A percentile compares a stretch with the other conserved stretches of the same genome.
Evolutionary conservation across 2,797 vertebrate species (phyloP).

Genomic region (Kryptolebias ocellatus): DNA sequence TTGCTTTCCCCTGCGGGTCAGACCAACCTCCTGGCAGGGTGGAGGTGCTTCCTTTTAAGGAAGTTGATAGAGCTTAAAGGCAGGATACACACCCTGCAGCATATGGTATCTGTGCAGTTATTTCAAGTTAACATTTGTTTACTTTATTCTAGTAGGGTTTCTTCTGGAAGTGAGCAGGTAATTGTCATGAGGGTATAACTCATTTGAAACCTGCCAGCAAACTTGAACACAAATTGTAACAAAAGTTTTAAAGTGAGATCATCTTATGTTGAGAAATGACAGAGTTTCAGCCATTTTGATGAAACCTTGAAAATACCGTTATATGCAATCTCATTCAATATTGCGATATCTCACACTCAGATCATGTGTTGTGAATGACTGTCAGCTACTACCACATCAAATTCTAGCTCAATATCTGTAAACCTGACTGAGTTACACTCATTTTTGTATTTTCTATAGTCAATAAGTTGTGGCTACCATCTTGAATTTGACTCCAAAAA

Average conservation of each 20-base stretch:
- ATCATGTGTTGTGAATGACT: no score
- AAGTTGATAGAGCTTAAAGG: constrained; percentile 82
- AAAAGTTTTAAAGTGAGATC: neutral
- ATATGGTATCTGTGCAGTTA: constrained; percentile 33
- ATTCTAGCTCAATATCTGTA: no score
- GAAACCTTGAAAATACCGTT: no score
- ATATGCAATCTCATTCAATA: no score
- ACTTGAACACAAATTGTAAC: constrained; percentile 30
- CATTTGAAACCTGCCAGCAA: constrained; percentile 22
- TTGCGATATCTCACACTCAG: no score
- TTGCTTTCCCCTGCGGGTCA: constrained; percentile 19
- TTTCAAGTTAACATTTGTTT: constrained; percentile 61
- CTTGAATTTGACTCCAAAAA: no score
- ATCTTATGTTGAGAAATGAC: no score
- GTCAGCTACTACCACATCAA: no score
- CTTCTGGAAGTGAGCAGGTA: constrained; percentile 47
- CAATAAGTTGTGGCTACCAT: no score
- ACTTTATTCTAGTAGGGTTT: constrained; percentile 40
- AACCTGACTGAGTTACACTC: no score
- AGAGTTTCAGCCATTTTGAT: no score
- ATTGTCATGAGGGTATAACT: constrained; percentile 41
- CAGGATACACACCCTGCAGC: constrained; percentile 73
- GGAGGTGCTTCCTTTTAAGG: constrained; percentile 69
- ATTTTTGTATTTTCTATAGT: no score
- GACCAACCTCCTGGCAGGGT: constrained; percentile 44